A percentile compares a stretch with the other conserved stretches of the same genome.
These are phyloP conservation scores for Leptopilina syphax DNA, from an alignment of 2,888 invertebrate species.

Conservation along the genomic window DNA sequence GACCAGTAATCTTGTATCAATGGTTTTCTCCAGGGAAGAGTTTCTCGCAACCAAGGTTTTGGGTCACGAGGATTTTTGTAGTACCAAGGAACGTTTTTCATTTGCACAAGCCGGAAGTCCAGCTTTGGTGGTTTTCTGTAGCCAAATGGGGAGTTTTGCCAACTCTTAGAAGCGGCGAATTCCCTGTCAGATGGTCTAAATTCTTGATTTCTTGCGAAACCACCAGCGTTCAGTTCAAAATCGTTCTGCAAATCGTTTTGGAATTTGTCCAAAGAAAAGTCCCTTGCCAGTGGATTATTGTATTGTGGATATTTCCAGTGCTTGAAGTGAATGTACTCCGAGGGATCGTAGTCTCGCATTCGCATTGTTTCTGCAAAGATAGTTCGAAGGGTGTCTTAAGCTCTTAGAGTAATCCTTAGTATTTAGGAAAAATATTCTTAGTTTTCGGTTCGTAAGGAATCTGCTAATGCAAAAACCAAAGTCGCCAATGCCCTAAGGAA, in stretches of 20 bases:
- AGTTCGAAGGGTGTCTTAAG: too few relatives aligned
- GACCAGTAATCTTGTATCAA: constrained; percentile 50
- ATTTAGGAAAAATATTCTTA: too few relatives aligned
- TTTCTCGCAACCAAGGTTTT: constrained; percentile 40
- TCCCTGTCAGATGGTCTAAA: constrained; percentile 22
- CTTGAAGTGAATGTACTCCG: constrained; percentile 40
- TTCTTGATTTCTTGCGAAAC: constrained; percentile 29
- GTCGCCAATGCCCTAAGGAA: too few relatives aligned
- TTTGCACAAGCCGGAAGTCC: constrained; percentile 27
- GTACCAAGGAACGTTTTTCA: constrained; percentile 45
- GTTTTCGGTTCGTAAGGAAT: too few relatives aligned
- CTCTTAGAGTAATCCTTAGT: too few relatives aligned
- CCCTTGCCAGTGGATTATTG: constrained; percentile 8
- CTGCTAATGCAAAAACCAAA: too few relatives aligned
- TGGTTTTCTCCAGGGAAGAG: constrained; percentile 47
- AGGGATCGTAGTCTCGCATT: constrained; percentile 41
- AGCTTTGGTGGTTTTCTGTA: constrained; percentile 48
- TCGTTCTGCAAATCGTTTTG: constrained; percentile 46
- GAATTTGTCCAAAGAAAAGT: constrained; percentile 4
- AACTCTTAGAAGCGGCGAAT: constrained; percentile 10
- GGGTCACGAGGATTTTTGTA: constrained; percentile 42
- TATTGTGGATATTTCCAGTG: constrained; percentile 1
- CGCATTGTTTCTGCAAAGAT: constrained; percentile 38
- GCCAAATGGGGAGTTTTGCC: constrained; percentile 36
- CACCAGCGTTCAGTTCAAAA: constrained; percentile 26